A percentile compares a stretch with the other conserved stretches of the same genome.
These are phyloP conservation scores for Meiosimyza platycephala DNA, from an alignment of 2,888 invertebrate genomes.

Conservation along the genomic window DNA sequence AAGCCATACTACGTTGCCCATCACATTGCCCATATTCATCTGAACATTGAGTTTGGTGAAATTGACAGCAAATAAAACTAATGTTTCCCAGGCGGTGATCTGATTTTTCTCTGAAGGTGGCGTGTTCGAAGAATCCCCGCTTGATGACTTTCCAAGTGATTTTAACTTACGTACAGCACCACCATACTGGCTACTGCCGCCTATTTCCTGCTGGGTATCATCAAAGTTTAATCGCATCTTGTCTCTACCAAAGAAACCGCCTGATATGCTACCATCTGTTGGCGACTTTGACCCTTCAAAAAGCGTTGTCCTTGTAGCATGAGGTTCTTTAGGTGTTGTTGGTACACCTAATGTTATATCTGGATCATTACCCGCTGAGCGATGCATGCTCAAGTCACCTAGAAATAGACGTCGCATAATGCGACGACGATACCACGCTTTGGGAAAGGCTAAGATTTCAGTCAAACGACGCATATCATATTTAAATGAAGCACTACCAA, in stretches of 20 bases:
- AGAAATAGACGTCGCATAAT: constrained; percentile 93
- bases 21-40: constrained; percentile 99
- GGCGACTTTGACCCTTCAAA: constrained; percentile 51
- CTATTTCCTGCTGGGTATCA: constrained; percentile 32
- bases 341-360: constrained; percentile 53
- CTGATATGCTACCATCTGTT: constrained; percentile 41
- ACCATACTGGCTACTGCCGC: constrained; percentile 46
- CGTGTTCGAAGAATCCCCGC: constrained; percentile 71
- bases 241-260: constrained; percentile 67
- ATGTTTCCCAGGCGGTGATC: constrained; percentile 91
- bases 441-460: constrained; percentile 97
- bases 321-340: constrained; percentile 52
- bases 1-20: constrained; percentile 97
- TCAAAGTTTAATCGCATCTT: constrained; percentile 72
- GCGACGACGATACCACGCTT: constrained; percentile 97
- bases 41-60: constrained; percentile 96
- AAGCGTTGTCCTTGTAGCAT: constrained; percentile 33
- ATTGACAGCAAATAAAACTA: constrained; percentile 95
- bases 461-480: constrained; percentile 98
- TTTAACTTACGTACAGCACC: constrained; percentile 68
- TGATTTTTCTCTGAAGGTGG: constrained; percentile 73
- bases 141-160: constrained; percentile 70
- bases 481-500: constrained; percentile 96
- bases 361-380: constrained; percentile 52
- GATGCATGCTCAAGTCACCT: constrained; percentile 84